Evolutionary conservation across 2,888 invertebrate genomes (phyloP).

Genomic region (Dolomedes plantarius): DNA sequence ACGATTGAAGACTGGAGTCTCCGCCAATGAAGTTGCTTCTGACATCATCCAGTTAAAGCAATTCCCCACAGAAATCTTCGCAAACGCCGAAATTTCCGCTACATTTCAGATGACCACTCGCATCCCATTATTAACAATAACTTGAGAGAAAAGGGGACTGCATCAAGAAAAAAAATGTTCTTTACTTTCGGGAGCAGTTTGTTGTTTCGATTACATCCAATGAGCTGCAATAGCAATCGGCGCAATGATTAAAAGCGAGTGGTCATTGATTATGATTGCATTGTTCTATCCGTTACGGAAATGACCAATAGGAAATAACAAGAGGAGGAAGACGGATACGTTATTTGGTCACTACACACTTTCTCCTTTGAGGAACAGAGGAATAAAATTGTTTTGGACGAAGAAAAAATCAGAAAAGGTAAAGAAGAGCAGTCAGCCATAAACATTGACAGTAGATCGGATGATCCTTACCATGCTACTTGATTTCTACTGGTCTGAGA

Average conservation of each 20-base stretch:
- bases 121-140: background rate
- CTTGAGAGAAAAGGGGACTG: too few species aligned
- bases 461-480: too few species aligned
- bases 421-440: too few species aligned
- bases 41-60: background rate
- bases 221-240: background rate
- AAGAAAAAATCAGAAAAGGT: too few species aligned
- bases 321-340: slow-evolving; percentile 39
- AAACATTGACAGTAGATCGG: too few species aligned
- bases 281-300: slow-evolving; percentile 62
- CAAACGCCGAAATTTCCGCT: background rate
- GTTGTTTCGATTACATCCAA: background rate
- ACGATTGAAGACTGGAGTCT: background rate
- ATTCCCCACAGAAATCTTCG: background rate
- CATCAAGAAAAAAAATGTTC: too few species aligned
- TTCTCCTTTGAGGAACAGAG: background rate
- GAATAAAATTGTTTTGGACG: too few species aligned
- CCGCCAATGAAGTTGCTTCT: background rate
- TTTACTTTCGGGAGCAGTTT: background rate
- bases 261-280: slow-evolving; percentile 63
- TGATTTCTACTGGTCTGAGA: too few species aligned
- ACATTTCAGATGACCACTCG: background rate
- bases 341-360: too few species aligned
- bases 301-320: slow-evolving; percentile 58
- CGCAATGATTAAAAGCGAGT: slow-evolving; percentile 66